Evolutionary conservation across 2,113 vertebrate species (phyloP), one percentile per base, ranked within the genome.

Genomic region (Cheilinus undulatus): DNA sequence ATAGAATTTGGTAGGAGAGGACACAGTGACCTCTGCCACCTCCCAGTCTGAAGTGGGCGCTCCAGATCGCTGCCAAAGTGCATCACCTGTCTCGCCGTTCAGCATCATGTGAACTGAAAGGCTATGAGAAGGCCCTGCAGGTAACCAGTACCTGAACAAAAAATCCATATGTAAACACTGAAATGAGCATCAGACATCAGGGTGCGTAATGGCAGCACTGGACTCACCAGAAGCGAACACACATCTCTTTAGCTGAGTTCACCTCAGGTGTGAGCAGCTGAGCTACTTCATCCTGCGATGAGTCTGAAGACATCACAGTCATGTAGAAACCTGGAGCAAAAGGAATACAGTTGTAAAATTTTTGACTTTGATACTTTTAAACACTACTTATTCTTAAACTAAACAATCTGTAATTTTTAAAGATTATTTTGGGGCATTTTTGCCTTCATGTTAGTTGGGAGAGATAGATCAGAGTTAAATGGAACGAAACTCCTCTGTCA

Each of bases 281-380:
- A 69, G 90, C 87, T 1, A 64, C 58, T 51, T 82, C 75, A 28
- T 1, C 0, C 15, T 80, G 24, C 32, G 57, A 20, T 0, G 60
- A 51, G 65, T 78, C 68, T 63, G 74, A 58, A 6, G 0, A 27
- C 20, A 73, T 61, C 26, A 86, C 83, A 60, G 68, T 88, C 89
- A 92, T 51, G 58, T 79, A 93, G 78, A 89, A 92, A 56, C 93
- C 93, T 94, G n/a, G n/a, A n/a, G n/a, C n/a, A n/a, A n/a, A n/a
- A n/a, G n/a, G n/a, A n/a, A n/a, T n/a, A n/a, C n/a, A n/a, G n/a
- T n/a, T n/a, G n/a, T n/a, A n/a, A n/a, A n/a, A n/a, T n/a, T n/a
- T n/a, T n/a, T n/a, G n/a, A n/a, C n/a, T n/a, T n/a, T n/a, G n/a
- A n/a, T n/a, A n/a, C n/a, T n/a, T n/a, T n/a, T n/a, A n/a, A n/a